These are phyloP conservation scores for Cosmia trapezina DNA, from an alignment of 2,888 invertebrate genomes.

Conservation along the genomic window DNA sequence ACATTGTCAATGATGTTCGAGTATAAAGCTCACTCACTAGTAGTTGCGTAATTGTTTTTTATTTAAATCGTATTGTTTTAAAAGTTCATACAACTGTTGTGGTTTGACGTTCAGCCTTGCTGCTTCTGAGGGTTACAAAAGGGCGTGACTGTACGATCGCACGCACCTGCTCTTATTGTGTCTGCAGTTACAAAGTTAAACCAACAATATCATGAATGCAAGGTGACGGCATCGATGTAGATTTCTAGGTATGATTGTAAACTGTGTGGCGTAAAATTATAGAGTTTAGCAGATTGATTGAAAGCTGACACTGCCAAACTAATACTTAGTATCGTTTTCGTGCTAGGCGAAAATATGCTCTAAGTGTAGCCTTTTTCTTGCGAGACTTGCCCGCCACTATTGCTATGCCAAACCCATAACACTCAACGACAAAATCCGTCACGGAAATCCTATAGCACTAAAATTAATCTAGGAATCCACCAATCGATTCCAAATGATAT, in stretches of 20 bases:
- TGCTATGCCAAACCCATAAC: background rate
- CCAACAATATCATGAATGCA: background rate
- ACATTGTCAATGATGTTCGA: background rate
- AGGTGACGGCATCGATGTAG: background rate
- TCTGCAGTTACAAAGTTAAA: constrained; percentile 19
- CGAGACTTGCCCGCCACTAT: background rate
- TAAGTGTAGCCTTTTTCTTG: background rate
- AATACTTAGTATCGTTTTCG: background rate
- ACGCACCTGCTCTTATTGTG: constrained; percentile 10
- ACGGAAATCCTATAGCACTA: constrained; percentile 14
- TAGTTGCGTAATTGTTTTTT: background rate
- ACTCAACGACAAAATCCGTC: background rate
- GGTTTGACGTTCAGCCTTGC: constrained; percentile 26
- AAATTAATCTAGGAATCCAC: constrained; percentile 5
- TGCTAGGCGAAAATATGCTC: background rate
- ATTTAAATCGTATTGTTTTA: constrained; percentile 25
- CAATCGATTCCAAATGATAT: constrained; percentile 26
- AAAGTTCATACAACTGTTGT: constrained; percentile 16
- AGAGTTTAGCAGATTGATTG: background rate
- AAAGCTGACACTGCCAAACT: background rate
- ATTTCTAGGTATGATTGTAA: background rate
- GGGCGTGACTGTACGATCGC: constrained; percentile 22
- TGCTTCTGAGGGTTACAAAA: constrained; percentile 9
- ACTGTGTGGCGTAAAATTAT: background rate
- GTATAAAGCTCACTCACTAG: background rate